Evolutionary conservation across 2,888 invertebrate species (phyloP), one percentile per base, ranked within the genome.

Genomic region (Melolontha melolontha): DNA sequence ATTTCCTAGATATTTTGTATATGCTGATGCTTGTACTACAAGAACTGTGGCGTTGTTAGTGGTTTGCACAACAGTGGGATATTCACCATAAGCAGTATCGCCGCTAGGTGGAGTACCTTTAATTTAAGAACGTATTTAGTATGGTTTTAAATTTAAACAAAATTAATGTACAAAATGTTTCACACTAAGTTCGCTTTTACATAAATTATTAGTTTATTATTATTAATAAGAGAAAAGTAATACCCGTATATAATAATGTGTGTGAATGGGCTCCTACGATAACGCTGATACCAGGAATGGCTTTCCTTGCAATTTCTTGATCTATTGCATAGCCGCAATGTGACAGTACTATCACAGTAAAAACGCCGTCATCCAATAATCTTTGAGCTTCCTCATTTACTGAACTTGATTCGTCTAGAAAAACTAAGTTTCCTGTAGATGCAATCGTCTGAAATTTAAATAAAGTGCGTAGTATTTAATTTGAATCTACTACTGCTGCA

Each of bases 191-290:
- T 22, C 22, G 4, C 22, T 22, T 22, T 22, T 22, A 22, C 22
- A 22, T 2, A 22, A 22, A 22, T 4, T 22, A 22, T 22, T 4
- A 22, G 22, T 22, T 22, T 22, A 22, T 4, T 22, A 4, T 22
- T 22, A n/a, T 22, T 22, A 22, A 22, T 22, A 22, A 22, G 1
- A 22, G 4, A 2, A n/a, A 22, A 16, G 10, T 16, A 12, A 12
- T 66, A 74, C 86, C 86, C 6, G 90, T 90, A 80, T 88, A 95
- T 0, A 95, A 86, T 73, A 95, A 88, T 0, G 92, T 90, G 80
- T 96, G 93, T 0, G 93, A 91, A 79, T 95, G 95, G 0, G 90
- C 92, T 5, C 95, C 95, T n/a, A 96, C 91, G 66, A 96, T 91
- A 0, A 95, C 86, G 79, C 94, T 93, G 63, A 96, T 87, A 39